Evolutionary conservation across 2,113 vertebrate genomes (phyloP).

Genomic region (Tamias sibiricus): DNA sequence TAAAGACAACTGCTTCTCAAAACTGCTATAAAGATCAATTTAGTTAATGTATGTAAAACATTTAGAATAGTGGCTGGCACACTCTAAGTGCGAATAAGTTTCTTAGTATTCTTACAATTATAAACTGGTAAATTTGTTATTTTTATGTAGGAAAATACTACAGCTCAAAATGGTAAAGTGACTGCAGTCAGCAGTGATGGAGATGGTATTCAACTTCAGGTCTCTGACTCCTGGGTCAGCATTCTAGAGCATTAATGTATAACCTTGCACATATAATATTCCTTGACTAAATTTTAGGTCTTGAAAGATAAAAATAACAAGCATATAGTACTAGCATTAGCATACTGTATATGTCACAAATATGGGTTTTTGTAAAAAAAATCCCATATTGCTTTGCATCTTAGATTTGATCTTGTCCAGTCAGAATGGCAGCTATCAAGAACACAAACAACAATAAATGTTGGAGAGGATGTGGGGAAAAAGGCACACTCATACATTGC

Average conservation of each 20-base stretch:
- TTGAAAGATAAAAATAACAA: background rate
- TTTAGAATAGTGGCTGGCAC: background rate
- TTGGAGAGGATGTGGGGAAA: no score
- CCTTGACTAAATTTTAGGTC: background rate
- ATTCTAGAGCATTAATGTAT: background rate
- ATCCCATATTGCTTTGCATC: no score
- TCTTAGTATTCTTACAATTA: slow-evolving; percentile 9
- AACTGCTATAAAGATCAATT: background rate
- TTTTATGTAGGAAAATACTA: background rate
- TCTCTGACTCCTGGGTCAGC: background rate
- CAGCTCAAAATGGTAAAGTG: background rate
- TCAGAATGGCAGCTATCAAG: no score
- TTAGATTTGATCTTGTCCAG: background rate
- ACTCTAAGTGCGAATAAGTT: background rate
- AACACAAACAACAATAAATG: no score
- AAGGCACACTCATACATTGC: no score
- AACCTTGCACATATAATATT: background rate
- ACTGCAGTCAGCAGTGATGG: background rate
- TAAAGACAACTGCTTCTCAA: slow-evolving; percentile 11
- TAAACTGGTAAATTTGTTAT: background rate
- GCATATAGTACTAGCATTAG: background rate
- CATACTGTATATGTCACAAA: background rate
- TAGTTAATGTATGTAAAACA: background rate
- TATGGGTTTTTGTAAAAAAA: background rate
- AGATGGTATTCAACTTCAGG: background rate